phyloP scores from a whole-genome alignment of 2,888 invertebrate species.

The Galeopsomyia nigrocyanea region DNA sequence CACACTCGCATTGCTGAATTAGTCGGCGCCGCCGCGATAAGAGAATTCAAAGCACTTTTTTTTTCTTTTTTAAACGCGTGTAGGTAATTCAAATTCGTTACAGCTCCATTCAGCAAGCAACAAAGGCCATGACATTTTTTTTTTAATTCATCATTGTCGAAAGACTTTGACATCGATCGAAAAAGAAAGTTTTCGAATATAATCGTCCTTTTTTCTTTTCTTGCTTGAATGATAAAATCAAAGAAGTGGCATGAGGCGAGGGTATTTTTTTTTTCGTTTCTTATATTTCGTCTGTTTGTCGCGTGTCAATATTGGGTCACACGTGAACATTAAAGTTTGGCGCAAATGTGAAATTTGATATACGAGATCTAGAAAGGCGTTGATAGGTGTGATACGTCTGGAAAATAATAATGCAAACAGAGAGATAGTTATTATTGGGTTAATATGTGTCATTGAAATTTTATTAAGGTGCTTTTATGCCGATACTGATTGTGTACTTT shows the following conservation, averaged over 20 bases:
- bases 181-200: neutral
- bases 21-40: constrained; percentile 4
- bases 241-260: neutral
- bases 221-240: too few species aligned
- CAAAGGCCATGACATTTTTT: constrained; percentile 18
- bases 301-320: constrained; percentile 27
- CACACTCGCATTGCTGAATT: constrained; percentile 37
- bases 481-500: too few species aligned
- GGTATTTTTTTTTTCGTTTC: neutral
- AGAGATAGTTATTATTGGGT: too few species aligned
- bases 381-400: too few species aligned
- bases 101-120: neutral
- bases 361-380: too few species aligned
- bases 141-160: neutral
- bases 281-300: neutral
- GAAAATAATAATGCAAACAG: too few species aligned
- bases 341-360: constrained; percentile 13
- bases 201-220: too few species aligned
- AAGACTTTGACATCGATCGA: constrained; percentile 10
- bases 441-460: too few species aligned
- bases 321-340: too few species aligned
- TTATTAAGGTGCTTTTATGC: too few species aligned
- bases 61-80: neutral
- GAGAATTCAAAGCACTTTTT: constrained; percentile 13
- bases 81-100: constrained; percentile 35